Conservation (phyloP, 2,113 vertebrate species). For the Thunnus maccoyii region DNA sequence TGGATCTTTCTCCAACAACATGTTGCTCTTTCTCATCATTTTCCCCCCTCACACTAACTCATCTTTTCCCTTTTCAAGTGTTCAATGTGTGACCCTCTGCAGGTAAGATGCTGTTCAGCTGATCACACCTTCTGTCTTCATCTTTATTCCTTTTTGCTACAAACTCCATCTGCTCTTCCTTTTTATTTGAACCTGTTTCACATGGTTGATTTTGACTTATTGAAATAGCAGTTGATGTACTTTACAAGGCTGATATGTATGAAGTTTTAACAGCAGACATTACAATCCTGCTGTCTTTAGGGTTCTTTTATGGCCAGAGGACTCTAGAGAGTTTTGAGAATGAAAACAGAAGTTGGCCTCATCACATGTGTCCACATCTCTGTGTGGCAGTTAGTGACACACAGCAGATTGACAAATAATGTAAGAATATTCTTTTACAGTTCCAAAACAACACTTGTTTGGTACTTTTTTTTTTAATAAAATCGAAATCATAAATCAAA, state of each 20-base stretch:
- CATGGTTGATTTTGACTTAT: too few relatives aligned
- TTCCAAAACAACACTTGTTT: not conserved
- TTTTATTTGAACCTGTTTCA: not conserved
- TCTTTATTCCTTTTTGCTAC: not conserved
- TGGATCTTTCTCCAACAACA: too few relatives aligned
- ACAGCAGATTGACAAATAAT: not conserved
- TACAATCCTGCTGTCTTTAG: too few relatives aligned
- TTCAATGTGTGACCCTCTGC: not conserved
- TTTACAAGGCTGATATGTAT: not conserved
- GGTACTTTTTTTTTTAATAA: too few relatives aligned
- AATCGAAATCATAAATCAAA: too few relatives aligned
- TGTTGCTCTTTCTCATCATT: too few relatives aligned
- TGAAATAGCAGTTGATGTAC: not conserved
- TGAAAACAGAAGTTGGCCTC: not conserved
- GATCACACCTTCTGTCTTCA: not conserved
- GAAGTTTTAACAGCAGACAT: too few relatives aligned
- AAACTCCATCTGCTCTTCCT: not conserved
- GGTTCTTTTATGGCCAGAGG: too few relatives aligned
- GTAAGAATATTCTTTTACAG: not conserved
- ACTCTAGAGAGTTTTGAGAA: not conserved
- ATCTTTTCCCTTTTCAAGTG: slow-evolving; percentile 18
- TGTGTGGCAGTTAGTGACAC: too few relatives aligned
- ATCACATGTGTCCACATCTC: not conserved
- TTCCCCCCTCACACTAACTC: not conserved
- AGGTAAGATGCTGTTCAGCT: slow-evolving; percentile 36